These are phyloP conservation scores for Gobio occitaniae DNA, from an alignment of 2,797 vertebrate species.

Conservation along the genomic window DNA sequence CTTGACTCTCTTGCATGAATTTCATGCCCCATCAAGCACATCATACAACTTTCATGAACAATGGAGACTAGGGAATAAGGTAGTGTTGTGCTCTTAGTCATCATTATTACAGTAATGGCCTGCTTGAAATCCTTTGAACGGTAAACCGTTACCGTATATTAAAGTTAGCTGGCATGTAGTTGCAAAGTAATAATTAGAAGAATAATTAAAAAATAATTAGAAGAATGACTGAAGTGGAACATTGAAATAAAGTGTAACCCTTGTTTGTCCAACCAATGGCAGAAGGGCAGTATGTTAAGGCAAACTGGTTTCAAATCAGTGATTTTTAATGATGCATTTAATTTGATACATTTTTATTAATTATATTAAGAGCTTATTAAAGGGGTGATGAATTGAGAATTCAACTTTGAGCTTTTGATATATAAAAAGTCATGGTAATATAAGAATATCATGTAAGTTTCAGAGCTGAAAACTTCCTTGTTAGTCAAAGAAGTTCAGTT, in stretches of 20 bases:
- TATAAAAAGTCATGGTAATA: too few relatives aligned
- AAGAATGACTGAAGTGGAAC: background rate
- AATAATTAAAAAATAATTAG: background rate
- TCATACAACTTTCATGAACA: slow-evolving; percentile 35
- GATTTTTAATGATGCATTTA: background rate
- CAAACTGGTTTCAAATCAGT: background rate
- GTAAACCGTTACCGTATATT: background rate
- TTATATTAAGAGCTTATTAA: too few relatives aligned
- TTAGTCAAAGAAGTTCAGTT: too few relatives aligned
- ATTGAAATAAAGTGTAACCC: background rate
- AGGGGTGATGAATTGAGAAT: too few relatives aligned
- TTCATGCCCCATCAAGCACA: slow-evolving; percentile 39
- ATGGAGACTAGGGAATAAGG: slow-evolving; percentile 6
- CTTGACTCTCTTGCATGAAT: slow-evolving; percentile 26
- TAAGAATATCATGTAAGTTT: too few relatives aligned
- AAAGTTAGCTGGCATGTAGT: background rate
- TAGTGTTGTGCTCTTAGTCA: slow-evolving; percentile 10
- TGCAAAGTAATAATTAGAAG: background rate
- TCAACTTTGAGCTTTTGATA: too few relatives aligned
- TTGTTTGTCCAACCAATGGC: too few relatives aligned
- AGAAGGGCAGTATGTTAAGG: too few relatives aligned
- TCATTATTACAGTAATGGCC: slow-evolving; percentile 22
- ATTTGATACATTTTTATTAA: background rate
- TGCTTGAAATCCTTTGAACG: background rate
- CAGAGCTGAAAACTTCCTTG: too few relatives aligned